Evolutionary conservation across 2,888 invertebrate genomes (phyloP), one percentile per base, ranked within the genome.

Genomic region (Temnothorax rugatulus): DNA sequence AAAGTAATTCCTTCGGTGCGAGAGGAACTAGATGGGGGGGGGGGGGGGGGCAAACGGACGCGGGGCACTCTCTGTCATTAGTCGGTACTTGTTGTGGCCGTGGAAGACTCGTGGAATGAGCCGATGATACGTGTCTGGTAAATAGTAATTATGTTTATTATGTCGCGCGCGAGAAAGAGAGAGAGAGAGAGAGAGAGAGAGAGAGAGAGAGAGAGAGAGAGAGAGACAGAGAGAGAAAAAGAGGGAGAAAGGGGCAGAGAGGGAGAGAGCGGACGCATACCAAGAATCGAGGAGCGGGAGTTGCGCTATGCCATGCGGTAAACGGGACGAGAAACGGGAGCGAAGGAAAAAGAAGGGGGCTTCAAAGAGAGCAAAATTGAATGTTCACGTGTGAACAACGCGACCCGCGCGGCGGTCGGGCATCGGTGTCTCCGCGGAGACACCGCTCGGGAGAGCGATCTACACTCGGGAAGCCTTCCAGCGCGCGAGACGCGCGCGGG

Each of bases 341-440:
- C 13, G 34, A 29, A 21, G 3, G 47, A 25, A 41, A 57, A 47
- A 38, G 47, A 4, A 38, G 3, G 57, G 38, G 71, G 21, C 63
- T 25, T 84, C 69, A 87, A 90, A 88, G 89, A 89, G 90, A 90
- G 90, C 88, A 92, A 92, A 93, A 92, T 91, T 88, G 86, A 86
- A 88, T 89, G 90, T 81, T 81, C 90, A 93, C 93, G 93, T 93
- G 94, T 93, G 93, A 93, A 94, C 93, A 92, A 82, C 89, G 92
- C 93, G 92, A 92, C 92, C 92, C 84, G 29, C 29, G 29, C 29
- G 29, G 29, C 29, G 84, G 85, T 79, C 86, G 86, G 87, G 88
- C 77, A n/a, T 84, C 86, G 83, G 77, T 88, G 87, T 88, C 89
- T 88, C 85, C 87, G 84, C 41, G 59, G 77, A 75, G 61, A 79